Evolutionary conservation across 2,113 vertebrate species (phyloP).

Genomic region (Mustela lutreola): DNA sequence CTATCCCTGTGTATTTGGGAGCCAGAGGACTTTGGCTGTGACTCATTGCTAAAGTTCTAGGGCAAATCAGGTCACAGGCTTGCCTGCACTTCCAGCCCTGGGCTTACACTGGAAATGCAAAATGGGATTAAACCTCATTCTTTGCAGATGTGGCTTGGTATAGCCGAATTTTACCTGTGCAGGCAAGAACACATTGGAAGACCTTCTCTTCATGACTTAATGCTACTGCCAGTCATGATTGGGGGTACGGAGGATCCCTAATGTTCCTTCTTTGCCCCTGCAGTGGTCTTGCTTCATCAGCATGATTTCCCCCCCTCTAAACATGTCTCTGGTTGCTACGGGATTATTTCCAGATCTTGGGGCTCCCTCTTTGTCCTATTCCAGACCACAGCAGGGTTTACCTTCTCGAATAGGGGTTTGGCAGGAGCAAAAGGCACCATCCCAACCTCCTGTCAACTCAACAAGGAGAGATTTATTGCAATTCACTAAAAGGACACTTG

Average conservation of each 20-base stretch:
- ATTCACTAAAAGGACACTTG: constrained; percentile 27
- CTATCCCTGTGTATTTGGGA: not conserved
- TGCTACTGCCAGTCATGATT: not conserved
- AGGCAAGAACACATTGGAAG: not conserved
- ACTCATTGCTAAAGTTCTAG: not conserved
- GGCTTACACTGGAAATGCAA: not conserved
- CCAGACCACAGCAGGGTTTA: not conserved
- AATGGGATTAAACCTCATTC: not conserved
- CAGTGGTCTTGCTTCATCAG: not conserved
- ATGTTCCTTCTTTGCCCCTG: not conserved
- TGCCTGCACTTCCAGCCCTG: not conserved
- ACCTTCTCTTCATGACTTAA: not conserved
- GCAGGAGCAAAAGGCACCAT: constrained; percentile 48
- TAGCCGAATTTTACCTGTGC: not conserved
- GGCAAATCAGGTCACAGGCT: not conserved
- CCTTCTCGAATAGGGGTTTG: not conserved
- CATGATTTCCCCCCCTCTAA: not conserved
- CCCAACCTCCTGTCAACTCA: constrained; percentile 20
- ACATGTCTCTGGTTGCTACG: not conserved
- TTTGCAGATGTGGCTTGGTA: not conserved
- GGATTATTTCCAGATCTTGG: constrained; percentile 31
- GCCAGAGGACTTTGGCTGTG: not conserved
- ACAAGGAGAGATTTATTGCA: constrained; percentile 14
- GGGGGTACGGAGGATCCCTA: not conserved
- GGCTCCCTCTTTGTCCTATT: constrained; percentile 27